A percentile compares a stretch with the other conserved stretches of the same genome.
These are phyloP conservation scores for Argyresthia goedartella DNA, from an alignment of 2,888 invertebrate species.

Conservation along the genomic window DNA sequence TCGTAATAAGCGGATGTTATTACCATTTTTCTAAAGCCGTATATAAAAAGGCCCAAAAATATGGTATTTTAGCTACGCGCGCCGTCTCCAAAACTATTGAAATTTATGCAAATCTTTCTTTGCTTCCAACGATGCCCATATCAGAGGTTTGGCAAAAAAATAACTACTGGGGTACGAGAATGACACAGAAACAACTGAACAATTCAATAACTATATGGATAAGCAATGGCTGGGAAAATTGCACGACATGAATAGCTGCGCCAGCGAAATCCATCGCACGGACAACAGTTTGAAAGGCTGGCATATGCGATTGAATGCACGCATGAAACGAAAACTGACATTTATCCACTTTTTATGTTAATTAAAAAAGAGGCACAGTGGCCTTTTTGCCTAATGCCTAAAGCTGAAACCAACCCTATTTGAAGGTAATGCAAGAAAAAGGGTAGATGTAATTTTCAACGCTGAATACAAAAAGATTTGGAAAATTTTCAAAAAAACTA, in stretches of 20 bases:
- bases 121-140: not conserved
- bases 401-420: slow-evolving; percentile 4
- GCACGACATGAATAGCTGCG: not conserved
- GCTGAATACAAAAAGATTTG: not conserved
- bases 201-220: not conserved
- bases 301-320: not conserved
- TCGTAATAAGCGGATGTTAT: slow-evolving; percentile 2
- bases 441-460: slow-evolving; percentile 3
- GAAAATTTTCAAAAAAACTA: not conserved
- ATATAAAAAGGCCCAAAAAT: slow-evolving; percentile 3
- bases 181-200: not conserved
- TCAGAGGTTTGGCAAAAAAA: slow-evolving; percentile 3
- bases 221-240: not conserved
- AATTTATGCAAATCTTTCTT: slow-evolving; percentile 3
- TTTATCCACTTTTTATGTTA: slow-evolving; percentile 1
- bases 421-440: slow-evolving; percentile 5
- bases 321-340: not conserved
- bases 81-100: slow-evolving; percentile 1
- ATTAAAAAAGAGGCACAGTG: slow-evolving; percentile 5
- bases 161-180: slow-evolving; percentile 1
- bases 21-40: slow-evolving; percentile 6
- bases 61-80: slow-evolving; percentile 3
- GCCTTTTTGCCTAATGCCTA: slow-evolving; percentile 4
- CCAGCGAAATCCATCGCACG: not conserved
- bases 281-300: not conserved